Evolutionary conservation across 2,113 vertebrate species (phyloP).

Genomic region (Muntiacus muntjak): DNA sequence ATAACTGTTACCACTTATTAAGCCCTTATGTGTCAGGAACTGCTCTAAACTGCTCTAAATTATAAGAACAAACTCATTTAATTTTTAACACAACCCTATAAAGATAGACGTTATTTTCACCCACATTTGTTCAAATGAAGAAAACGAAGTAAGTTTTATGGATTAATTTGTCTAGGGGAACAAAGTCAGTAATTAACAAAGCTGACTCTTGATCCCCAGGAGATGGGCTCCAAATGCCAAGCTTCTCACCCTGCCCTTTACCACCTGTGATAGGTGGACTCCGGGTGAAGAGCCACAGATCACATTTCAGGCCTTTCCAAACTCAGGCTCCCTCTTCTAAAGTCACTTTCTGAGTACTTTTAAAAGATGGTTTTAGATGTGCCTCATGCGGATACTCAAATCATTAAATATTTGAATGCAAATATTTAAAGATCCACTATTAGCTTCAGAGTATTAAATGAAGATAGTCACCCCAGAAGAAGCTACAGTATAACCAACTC

Average conservation of each 20-base stretch:
- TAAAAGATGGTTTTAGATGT: not conserved
- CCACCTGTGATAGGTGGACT: not conserved
- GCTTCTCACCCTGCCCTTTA: not conserved
- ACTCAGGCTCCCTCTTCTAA: not conserved
- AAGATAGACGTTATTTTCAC: not conserved
- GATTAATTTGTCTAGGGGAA: not conserved
- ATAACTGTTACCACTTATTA: not conserved
- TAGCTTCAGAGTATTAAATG: not conserved
- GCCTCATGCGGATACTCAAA: not conserved
- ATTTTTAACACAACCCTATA: not conserved
- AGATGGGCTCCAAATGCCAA: not conserved
- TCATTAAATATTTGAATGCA: not conserved
- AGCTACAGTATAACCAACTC: not conserved
- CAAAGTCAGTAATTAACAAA: not conserved
- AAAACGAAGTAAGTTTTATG: not conserved
- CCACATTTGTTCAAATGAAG: not conserved
- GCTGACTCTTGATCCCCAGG: not conserved
- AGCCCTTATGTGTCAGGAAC: not conserved
- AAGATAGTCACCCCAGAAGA: not conserved
- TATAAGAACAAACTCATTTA: not conserved
- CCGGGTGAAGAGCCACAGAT: not conserved
- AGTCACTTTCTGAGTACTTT: not conserved
- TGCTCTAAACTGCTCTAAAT: not conserved
- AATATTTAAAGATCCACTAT: not conserved
- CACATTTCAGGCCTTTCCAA: not conserved